These are phyloP conservation scores for Sterrhoptilus dennistouni DNA, from an alignment of 2,113 vertebrate species.

Conservation along the genomic window DNA sequence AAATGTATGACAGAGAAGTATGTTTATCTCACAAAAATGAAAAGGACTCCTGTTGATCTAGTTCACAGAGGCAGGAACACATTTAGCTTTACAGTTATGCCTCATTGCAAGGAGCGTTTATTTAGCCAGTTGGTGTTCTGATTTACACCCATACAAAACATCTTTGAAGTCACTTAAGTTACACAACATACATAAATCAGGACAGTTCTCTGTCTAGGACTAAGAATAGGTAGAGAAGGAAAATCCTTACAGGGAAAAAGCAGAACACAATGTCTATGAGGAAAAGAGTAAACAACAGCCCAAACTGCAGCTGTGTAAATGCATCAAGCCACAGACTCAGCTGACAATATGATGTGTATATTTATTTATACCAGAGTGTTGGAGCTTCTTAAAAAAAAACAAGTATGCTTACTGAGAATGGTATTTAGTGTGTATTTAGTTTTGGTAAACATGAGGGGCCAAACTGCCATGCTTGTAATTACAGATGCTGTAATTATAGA, in stretches of 20 bases:
- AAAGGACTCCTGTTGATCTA: background rate
- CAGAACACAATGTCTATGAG: background rate
- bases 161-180: constrained; percentile 1
- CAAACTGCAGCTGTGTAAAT: constrained; percentile 33
- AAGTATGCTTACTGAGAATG: background rate
- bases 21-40: constrained; percentile 1
- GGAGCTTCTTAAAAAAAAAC: background rate
- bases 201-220: background rate
- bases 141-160: background rate
- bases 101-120: background rate
- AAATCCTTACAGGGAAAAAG: constrained; percentile 14
- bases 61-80: background rate
- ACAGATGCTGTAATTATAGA: background rate
- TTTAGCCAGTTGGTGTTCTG: background rate
- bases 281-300: background rate
- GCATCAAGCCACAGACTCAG: background rate
- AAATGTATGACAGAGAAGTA: background rate
- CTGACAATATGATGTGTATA: background rate
- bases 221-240: constrained; percentile 13
- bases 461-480: background rate
- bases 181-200: background rate
- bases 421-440: background rate
- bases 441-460: background rate
- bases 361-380: background rate
- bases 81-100: background rate